Evolutionary conservation across 2,888 invertebrate genomes (phyloP), one percentile per base, ranked within the genome.

Genomic region (Eristalis tenax): DNA sequence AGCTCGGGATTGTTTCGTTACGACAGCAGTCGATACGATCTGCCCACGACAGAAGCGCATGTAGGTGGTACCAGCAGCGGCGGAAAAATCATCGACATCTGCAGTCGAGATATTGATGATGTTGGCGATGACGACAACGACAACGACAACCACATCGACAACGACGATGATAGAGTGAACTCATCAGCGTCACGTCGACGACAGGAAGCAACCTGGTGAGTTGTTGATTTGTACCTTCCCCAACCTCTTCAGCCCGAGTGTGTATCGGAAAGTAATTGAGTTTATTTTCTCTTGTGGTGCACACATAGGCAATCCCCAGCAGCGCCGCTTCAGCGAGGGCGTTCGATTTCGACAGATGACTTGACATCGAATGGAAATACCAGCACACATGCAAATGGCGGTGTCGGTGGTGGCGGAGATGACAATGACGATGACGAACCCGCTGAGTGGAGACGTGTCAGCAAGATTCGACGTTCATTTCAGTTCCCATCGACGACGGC

Each of bases 361-460:
- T 91, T 93, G 79, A 91, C 92, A 88, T 91, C 91, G 88, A 92
- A 92, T 71, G 91, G 92, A 91, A 91, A 91, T 75, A 69, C 78
- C 66, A 88, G 85, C 79, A 89, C 85, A 74, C 83, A 90, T 80
- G 88, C 73, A 77, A 88, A 83, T 70, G 90, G 89, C 61, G 81
- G 86, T 78, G 94, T 93, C 43, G 94, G 94, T 90, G 94, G 93
- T 40, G 94, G 94, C 90, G 94, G 26, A 56, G 63, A 23, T 11
- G 75, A 74, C 64, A 81, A 79, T 65, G 88, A 89, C 73, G 89
- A 90, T 65, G 94, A 94, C 68, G 94, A 94, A 90, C 94, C 94
- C 38, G 94, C 94, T 1, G 95, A 95, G 90, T 96, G 96, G 95
- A 93, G 94, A 71, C 94, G 96, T 89, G 94, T 95, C 68, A 95